Evolutionary conservation across 1,140 invertebrate genomes (phyloP).

Genomic region (Solenopsis invicta): DNA sequence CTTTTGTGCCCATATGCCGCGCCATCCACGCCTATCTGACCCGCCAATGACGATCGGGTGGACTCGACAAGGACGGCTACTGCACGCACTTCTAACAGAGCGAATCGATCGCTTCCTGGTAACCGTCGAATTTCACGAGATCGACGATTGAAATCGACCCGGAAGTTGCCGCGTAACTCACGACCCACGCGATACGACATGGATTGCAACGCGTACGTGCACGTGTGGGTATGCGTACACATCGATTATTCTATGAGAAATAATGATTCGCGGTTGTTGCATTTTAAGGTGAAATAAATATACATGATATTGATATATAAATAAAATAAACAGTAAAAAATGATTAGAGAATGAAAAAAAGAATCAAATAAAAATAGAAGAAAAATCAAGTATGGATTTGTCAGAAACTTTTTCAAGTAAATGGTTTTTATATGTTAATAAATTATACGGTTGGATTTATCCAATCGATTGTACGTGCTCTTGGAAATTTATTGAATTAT

Average conservation of each 20-base stretch:
- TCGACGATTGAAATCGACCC: slow-evolving; percentile 65
- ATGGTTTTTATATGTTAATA: slow-evolving; percentile 1
- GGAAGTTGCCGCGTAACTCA: slow-evolving; percentile 69
- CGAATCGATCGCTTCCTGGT: slow-evolving; percentile 79
- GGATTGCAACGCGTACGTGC: neutral
- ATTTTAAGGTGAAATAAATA: slow-evolving; percentile 46
- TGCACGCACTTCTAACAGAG: slow-evolving; percentile 23
- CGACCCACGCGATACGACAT: slow-evolving; percentile 62
- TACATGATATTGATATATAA: slow-evolving; percentile 1
- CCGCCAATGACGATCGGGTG: slow-evolving; percentile 54
- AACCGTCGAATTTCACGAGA: slow-evolving; percentile 73
- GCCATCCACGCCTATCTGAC: slow-evolving; percentile 57
- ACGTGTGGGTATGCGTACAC: neutral
- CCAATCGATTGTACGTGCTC: neutral
- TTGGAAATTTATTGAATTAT: neutral
- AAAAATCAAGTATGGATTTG: neutral
- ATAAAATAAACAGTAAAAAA: no score
- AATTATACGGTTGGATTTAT: neutral
- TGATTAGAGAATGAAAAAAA: neutral
- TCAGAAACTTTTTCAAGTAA: neutral
- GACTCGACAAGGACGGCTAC: slow-evolving; percentile 43
- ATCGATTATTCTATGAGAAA: neutral
- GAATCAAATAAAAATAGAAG: neutral
- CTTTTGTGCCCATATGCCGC: slow-evolving; percentile 73
- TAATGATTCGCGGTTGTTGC: neutral